Evolutionary conservation across 2,113 vertebrate species (phyloP), one percentile per base, ranked within the genome.

Genomic region (Eolophus roseicapilla): DNA sequence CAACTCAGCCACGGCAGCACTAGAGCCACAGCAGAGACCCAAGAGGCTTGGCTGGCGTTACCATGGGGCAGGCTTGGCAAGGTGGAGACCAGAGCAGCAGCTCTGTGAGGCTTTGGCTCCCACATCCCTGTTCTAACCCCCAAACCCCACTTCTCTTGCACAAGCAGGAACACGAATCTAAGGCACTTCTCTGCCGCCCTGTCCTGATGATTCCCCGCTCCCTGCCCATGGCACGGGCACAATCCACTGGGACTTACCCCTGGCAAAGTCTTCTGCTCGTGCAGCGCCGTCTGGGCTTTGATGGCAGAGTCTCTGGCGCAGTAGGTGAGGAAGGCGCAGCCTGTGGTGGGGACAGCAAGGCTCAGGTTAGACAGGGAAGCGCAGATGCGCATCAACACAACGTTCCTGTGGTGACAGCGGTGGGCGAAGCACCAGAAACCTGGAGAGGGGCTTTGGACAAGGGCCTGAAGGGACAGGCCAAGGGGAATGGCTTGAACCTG

Each of bases 271-370:
- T 99, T 99, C 98, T 99, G 99, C 69, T 99, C 99, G 37, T 99
- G 99, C 95, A 99, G 98, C 7, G 99, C 99, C 13, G 99, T 99
- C 98, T 99, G 99, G 95, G 99, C 99, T 98, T 99, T 99, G 98
- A 99, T 99, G 97, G 99, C 99, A 17, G 99, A 99, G 95, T 99
- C 99, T 86, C 99, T 97, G 98, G 99, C 99, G 83, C 99, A 99
- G 98, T 99, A 99, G 12, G 99, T 99, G 96, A 99, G 99, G 97
- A 99, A 99, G 5, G 99, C 99, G 93, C 99, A 99, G 96, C 99
- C 99, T 99, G 98, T 27, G 95, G 88, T 1, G 33, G 67, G 97
- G 50, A 98, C 77, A 97, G 71, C 29, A 84, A 86, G 57, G 0
- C 11, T 29, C 31, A 18, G 21, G 65, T 96, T 60, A 93, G 73